Evolutionary conservation across 2,797 vertebrate species (phyloP), one percentile per base, ranked within the genome.

Genomic region (Myripristis murdjan): DNA sequence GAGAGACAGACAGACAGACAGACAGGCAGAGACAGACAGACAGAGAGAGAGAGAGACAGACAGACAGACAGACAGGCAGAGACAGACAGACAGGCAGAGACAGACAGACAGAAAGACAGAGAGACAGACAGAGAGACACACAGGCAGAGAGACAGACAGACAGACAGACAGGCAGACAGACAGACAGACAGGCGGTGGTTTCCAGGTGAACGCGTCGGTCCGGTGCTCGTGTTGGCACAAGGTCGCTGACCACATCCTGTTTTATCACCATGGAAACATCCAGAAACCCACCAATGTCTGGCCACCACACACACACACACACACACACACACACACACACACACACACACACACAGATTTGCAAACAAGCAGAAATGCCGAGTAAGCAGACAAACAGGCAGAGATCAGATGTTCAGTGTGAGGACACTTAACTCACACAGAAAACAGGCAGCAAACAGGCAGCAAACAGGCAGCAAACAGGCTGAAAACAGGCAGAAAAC

Each of bases 221-320:
- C 48, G 11, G 2, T 66, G 84, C 69, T 87, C 86, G 83, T 83
- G 76, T 92, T 92, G 87, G 87, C 90, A 87, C 65, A 78, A 65
- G 75, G 79, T 89, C 70, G 86, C 62, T 90, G 81, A 93, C 94
- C 94, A 95, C 95, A 95, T 96, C 94, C 95, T 95, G 90, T 80
- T 95, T 91, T 91, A 88, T 96, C 94, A 91, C 93, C 84, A 89
- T 87, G 86, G 92, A 94, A 93, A 90, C 92, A 92, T 92, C 68
- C 62, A 48, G 70, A 80, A 89, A 77, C 79, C 77, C 60, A 67
- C 62, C 63, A 62, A 48, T 18, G 57, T 83, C 67, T 81, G 64
- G 47, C 46, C 16, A 41, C 28, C 16, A 62, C 51, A 56, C 24
- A 60, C 44, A 33, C 60, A 47, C 63, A 46, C 47, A 79, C 18